Evolutionary conservation across 2,888 invertebrate genomes (phyloP).

Genomic region (Lasioglossum zephyrum): DNA sequence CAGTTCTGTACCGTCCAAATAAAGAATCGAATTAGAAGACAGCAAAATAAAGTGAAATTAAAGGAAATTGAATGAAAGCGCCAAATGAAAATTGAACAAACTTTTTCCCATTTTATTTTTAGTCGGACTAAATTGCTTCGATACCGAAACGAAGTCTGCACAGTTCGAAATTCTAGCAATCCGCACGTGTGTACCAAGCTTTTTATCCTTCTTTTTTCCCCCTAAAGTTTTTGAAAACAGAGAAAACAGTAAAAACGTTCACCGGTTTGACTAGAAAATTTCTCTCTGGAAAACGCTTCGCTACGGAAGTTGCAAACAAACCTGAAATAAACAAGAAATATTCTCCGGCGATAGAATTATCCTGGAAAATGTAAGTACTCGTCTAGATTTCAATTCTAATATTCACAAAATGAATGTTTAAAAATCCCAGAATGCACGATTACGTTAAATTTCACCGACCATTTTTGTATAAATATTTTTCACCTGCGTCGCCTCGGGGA

Average conservation of each 20-base stretch:
- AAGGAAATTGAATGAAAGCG: background rate
- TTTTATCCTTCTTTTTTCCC: background rate
- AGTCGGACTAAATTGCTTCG: background rate
- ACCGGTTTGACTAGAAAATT: background rate
- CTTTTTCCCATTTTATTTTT: background rate
- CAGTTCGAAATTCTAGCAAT: background rate
- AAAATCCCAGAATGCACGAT: no score
- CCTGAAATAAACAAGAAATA: background rate
- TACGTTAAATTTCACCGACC: no score
- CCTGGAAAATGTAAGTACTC: background rate
- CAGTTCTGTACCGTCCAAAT: background rate
- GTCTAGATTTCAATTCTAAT: background rate
- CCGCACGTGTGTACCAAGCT: background rate
- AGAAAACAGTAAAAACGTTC: background rate
- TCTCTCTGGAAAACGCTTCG: background rate
- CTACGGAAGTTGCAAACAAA: background rate
- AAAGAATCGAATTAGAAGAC: background rate
- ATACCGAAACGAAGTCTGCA: background rate
- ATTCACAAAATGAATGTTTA: background rate
- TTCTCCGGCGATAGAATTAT: background rate
- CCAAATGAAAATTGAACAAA: background rate
- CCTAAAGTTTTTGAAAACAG: background rate
- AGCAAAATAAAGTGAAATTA: background rate
- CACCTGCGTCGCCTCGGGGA: no score
- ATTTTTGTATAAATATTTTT: no score